A percentile compares a stretch with the other conserved stretches of the same genome.
These are phyloP conservation scores for Panurus biarmicus DNA, from an alignment of 2,113 vertebrate species.

Conservation along the genomic window DNA sequence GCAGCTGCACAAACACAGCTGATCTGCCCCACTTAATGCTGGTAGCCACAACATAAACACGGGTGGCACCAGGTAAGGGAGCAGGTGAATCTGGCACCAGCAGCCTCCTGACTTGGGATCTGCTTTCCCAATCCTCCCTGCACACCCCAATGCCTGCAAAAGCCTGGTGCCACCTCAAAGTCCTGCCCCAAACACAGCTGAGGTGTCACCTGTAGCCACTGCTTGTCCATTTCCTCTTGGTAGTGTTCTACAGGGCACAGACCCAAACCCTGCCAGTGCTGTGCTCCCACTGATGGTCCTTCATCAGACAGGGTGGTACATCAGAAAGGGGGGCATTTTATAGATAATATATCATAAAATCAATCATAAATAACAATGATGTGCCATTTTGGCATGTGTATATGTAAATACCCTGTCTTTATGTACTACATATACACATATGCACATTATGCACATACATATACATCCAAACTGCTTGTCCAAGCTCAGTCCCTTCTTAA, in stretches of 20 bases:
- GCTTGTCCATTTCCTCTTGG: not conserved
- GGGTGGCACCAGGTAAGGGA: not conserved
- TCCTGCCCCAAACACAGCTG: not conserved
- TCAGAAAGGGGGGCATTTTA: not conserved
- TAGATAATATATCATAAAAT: not conserved
- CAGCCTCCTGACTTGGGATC: not conserved
- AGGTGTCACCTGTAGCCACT: not conserved
- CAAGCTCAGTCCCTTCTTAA: not conserved
- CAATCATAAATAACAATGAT: not conserved
- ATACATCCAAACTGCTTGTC: not conserved
- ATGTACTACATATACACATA: not conserved
- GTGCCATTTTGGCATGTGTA: not conserved
- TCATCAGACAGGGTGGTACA: not conserved
- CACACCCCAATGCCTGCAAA: fast-evolving
- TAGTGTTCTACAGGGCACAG: fast-evolving
- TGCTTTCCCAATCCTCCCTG: not conserved
- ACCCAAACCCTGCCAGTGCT: not conserved
- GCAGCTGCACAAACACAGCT: conserved; percentile 22
- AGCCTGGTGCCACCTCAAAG: not conserved
- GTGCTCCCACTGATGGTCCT: not conserved
- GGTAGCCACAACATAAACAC: not conserved
- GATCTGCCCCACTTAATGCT: not conserved
- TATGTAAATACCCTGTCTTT: too few species aligned
- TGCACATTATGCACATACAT: fast-evolving
- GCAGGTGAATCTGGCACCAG: not conserved